Base-by-base conservation (phyloP, 1,140 invertebrate species). In the Lithobius niger region DNA sequence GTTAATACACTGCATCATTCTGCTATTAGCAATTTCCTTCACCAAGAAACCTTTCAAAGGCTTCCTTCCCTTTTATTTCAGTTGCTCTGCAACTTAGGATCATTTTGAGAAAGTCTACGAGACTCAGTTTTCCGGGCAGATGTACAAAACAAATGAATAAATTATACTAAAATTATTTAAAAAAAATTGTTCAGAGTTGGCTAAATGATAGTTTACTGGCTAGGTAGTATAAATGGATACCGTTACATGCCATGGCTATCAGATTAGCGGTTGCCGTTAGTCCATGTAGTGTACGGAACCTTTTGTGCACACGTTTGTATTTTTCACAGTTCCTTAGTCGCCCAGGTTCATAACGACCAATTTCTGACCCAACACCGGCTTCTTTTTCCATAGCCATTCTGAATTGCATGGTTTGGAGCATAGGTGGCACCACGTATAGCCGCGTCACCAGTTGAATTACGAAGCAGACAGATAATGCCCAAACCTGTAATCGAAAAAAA, bases 191-290 rank as follows among this genome's bases (percentile, higher is more conserved):
- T n/a, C n/a, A n/a, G n/a, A n/a, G n/a, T n/a, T n/a, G n/a, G n/a
- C n/a, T n/a, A n/a, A n/a, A n/a, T n/a, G n/a, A 50, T 27, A 50
- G 27, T 50, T 26, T 13, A 26, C 74, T 75, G 42, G 81, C 75
- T 58, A 85, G 69, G 66, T 82, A 82, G 68, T 81, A 74, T 27
- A 84, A 68, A 63, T 84, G 82, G 49, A 83, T 67, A 19, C 78
- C 75, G 10, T 81, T 84, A 62, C 82, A 86, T 2, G 73, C 77
- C 67, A 88, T 79, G 0, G 81, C 76, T 6, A 81, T 66, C 62
- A 88, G 77, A 62, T 85, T 86, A 18, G 80, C 82, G 59, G 83
- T 77, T 1, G 83, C 83, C 54, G 84, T 80, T 27, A 67, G 71
- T 28, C 80, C 77, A 65, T 88, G 84, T 22, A 79, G 71, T 2